Evolutionary conservation across 2,797 vertebrate genomes (phyloP).

Genomic region (Gadopsis marmoratus): DNA sequence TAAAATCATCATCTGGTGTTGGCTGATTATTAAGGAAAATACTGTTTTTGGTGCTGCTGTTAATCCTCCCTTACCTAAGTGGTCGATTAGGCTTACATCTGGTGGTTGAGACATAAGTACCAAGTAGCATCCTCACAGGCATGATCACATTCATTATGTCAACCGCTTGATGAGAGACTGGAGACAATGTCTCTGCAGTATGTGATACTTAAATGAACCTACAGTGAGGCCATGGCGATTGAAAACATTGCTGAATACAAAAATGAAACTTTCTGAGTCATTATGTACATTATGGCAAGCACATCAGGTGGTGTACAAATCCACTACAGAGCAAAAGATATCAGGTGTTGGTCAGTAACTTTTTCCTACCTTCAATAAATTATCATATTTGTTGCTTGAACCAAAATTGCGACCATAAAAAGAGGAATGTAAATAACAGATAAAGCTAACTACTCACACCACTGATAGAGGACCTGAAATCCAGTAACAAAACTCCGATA

Average conservation of each 20-base stretch:
- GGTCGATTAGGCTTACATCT: constrained; percentile 10
- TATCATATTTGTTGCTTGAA: background rate
- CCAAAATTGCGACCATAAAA: background rate
- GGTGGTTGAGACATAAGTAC: constrained; percentile 19
- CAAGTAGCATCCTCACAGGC: constrained; percentile 22
- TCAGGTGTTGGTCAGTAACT: background rate
- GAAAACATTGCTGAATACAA: background rate
- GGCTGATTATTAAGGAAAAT: constrained; percentile 41
- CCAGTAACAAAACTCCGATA: background rate
- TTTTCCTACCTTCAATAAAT: background rate
- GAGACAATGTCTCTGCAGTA: background rate
- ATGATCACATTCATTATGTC: constrained; percentile 37
- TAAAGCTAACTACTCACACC: background rate
- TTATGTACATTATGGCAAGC: background rate
- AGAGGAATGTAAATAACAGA: background rate
- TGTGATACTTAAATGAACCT: background rate
- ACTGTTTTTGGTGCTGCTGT: constrained; percentile 16
- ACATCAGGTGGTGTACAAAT: background rate
- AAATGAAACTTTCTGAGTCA: background rate
- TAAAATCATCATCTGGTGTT: constrained; percentile 14
- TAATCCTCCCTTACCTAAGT: constrained; percentile 6
- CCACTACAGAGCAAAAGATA: background rate
- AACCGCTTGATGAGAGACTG: constrained; percentile 32
- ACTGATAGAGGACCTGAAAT: background rate
- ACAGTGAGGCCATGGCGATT: background rate